Evolutionary conservation across 92 coral and sea anemone species (phyloP).

Genomic region (Diadumene lineata): DNA sequence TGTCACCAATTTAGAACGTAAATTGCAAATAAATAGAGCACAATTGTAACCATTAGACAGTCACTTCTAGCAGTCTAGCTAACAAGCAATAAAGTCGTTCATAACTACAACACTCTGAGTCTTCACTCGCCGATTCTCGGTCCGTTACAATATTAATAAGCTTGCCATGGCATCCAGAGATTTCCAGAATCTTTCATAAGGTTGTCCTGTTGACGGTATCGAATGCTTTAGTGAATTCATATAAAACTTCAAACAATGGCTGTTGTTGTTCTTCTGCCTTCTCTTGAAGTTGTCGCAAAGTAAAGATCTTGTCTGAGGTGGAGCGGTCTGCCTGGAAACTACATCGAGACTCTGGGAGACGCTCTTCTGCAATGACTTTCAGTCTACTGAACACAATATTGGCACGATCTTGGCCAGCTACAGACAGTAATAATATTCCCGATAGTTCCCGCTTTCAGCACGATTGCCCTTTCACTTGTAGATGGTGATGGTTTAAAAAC

Average conservation of each 20-base stretch:
- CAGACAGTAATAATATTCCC: background rate
- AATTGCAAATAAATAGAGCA: too few relatives aligned
- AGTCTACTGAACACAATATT: background rate
- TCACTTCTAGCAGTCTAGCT: too few relatives aligned
- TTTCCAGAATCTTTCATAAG: slow-evolving; percentile 22
- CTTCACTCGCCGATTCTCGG: too few relatives aligned
- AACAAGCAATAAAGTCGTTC: too few relatives aligned
- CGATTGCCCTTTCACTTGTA: too few relatives aligned
- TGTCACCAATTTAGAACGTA: too few relatives aligned
- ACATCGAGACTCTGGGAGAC: background rate
- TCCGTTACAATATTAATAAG: slow-evolving; percentile 1
- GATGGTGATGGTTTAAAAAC: too few relatives aligned
- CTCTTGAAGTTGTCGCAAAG: background rate
- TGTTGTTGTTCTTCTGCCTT: slow-evolving; percentile 18
- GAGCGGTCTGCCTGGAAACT: background rate
- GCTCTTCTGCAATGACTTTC: background rate
- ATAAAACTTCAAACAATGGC: slow-evolving; percentile 18
- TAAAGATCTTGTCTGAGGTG: background rate
- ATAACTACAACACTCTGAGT: too few relatives aligned
- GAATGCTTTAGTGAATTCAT: slow-evolving; percentile 29
- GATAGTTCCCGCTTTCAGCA: too few relatives aligned
- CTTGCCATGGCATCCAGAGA: slow-evolving; percentile 18
- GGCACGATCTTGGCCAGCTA: background rate
- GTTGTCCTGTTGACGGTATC: slow-evolving; percentile 23
- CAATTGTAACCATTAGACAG: too few relatives aligned